Conservation (phyloP, 2,888 invertebrate species). For the Margaritifera margaritifera region DNA sequence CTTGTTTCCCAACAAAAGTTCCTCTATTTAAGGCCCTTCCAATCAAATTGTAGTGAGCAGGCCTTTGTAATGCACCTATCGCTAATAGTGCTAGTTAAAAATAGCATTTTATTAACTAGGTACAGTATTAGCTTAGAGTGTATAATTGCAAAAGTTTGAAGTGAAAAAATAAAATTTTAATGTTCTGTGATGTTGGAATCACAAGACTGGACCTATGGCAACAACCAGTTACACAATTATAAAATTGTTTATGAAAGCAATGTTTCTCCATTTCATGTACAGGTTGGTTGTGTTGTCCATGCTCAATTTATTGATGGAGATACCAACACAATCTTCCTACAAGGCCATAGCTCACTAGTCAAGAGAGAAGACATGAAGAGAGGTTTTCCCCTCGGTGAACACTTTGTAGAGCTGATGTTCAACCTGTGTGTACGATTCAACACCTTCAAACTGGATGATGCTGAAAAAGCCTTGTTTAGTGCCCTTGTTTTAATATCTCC, state of each 20-base stretch:
- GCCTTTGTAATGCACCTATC: too few species aligned
- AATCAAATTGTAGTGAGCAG: too few species aligned
- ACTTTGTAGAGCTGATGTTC: constrained; percentile 71
- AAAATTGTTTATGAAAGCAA: background rate
- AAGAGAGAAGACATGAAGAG: constrained; percentile 68
- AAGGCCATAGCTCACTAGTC: constrained; percentile 60
- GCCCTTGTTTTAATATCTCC: constrained; percentile 71
- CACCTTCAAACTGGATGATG: constrained; percentile 65
- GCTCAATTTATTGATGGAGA: constrained; percentile 69
- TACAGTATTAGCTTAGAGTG: too few species aligned
- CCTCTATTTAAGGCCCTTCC: too few species aligned
- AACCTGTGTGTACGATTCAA: constrained; percentile 70
- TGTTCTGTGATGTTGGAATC: too few species aligned
- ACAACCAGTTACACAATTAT: background rate
- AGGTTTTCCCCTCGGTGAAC: constrained; percentile 68
- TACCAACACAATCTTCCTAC: constrained; percentile 66
- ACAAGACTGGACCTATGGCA: too few species aligned
- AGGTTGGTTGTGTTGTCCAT: constrained; percentile 72
- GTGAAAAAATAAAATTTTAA: too few species aligned
- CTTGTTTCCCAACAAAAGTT: too few species aligned
- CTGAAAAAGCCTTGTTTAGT: constrained; percentile 70
- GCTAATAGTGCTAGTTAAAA: too few species aligned
- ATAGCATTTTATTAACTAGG: too few species aligned
- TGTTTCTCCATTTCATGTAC: constrained; percentile 13
- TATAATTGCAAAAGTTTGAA: too few species aligned